Conservation (phyloP, 2,113 vertebrate species). For the Pygoscelis adeliae region DNA sequence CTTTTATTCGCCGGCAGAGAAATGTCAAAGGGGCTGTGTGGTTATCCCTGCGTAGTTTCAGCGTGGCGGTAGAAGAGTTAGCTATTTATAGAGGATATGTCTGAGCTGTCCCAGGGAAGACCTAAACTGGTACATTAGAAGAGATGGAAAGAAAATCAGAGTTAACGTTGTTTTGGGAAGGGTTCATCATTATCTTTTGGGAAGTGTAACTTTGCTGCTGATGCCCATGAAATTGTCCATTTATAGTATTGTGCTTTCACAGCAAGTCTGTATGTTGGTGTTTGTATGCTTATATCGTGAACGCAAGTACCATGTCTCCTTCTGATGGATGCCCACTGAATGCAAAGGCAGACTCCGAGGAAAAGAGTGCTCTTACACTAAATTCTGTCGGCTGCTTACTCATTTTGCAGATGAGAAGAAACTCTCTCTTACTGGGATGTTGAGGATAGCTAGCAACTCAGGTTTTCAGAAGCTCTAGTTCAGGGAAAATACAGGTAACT, state of each 20-base stretch:
- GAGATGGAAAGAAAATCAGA: not conserved
- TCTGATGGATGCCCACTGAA: not conserved
- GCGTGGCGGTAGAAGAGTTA: not conserved
- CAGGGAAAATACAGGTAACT: not conserved
- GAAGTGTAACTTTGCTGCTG: not conserved
- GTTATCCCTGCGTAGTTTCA: not conserved
- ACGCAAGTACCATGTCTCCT: not conserved
- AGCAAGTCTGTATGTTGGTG: not conserved
- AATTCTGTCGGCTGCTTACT: not conserved
- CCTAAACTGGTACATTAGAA: not conserved
- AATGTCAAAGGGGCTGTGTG: rapidly evolving
- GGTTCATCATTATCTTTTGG: not conserved
- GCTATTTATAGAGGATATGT: not conserved
- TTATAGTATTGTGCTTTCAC: not conserved
- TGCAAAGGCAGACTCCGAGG: not conserved
- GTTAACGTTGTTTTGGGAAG: not conserved
- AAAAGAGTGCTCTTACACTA: not conserved
- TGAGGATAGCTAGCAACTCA: not conserved
- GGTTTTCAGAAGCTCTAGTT: not conserved
- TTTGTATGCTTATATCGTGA: not conserved
- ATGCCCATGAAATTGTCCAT: not conserved
- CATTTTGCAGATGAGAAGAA: not conserved
- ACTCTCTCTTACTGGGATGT: not conserved
- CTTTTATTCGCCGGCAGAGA: not conserved
- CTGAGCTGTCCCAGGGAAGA: not conserved